Base-by-base conservation (phyloP, 2,113 vertebrate species). In the Delphinapterus leucas region DNA sequence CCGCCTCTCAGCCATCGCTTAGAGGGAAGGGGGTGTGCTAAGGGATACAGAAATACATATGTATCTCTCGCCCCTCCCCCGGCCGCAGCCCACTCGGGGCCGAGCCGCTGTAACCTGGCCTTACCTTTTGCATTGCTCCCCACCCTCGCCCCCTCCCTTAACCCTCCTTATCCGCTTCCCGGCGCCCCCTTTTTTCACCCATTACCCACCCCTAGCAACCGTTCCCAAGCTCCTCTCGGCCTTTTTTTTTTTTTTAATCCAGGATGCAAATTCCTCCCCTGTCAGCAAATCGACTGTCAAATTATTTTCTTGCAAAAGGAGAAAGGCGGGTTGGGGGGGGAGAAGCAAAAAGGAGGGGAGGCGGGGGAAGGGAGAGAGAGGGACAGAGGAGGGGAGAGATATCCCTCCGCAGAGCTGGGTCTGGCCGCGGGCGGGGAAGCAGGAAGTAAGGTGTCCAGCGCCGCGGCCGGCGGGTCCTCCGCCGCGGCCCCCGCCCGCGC, bases 251-350 rank as follows among this genome's bases (percentile, higher is more conserved):
- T 86, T 96, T 95, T 95, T 84, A 97, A 97, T 97, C 94, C 96
- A 95, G 98, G 97, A 98, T 98, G 97, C 95, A 98, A 98, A 98
- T 96, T 88, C 90, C 97, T 98, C 94, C 97, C 88, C 77, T 98
- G 98, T 98, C 98, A 98, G 98, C 98, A 98, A 98, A 98, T 98
- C 98, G 98, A 97, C 98, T 98, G 98, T 98, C 98, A 98, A 98
- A 98, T 98, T 97, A 98, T 98, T 98, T 98, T 98, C 97, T 98
- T 96, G 98, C 98, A 98, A 97, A 97, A 97, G 95, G 94, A 92
- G 96, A 94, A 95, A 97, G 95, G 97, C 88, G 96, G 94, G 68
- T 96, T 70, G 94, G 71, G 65, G 86, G 86, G 84, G 86, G 79
- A 41, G 67, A 65, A 55, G 65, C 49, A 90, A 55, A 60, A 58